Percentiles rank a stretch among this genome's conserved stretches.
Conservation (phyloP, 1,140 invertebrate genomes). For the Octopus bimaculoides region DNA sequence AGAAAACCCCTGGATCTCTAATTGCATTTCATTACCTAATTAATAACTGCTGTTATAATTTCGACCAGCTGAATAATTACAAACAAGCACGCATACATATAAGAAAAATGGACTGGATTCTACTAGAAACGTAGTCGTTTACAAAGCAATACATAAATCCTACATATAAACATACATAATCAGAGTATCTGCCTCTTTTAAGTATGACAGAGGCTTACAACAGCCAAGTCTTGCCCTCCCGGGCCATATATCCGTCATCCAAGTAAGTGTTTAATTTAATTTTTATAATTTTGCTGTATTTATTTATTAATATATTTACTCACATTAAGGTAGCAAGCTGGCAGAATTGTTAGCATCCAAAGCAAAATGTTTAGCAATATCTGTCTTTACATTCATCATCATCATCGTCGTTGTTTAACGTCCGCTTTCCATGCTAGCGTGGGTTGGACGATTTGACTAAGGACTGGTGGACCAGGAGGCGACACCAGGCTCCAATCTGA, state of each 20-base stretch:
- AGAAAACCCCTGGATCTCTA: no score
- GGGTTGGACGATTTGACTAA: neutral
- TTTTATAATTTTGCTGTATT: neutral
- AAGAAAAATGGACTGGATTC: no score
- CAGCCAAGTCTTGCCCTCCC: slow-evolving; percentile 27
- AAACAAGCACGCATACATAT: no score
- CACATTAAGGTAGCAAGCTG: neutral
- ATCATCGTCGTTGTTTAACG: neutral
- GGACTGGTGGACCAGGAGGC: no score
- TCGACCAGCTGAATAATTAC: no score
- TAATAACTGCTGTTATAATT: no score
- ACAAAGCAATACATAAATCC: no score
- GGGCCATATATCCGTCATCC: slow-evolving; percentile 38
- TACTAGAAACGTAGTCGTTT: no score
- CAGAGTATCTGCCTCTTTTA: neutral
- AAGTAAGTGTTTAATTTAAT: slow-evolving; percentile 21
- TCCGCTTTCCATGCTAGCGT: neutral
- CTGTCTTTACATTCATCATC: neutral
- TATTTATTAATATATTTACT: neutral
- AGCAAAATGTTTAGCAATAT: neutral
- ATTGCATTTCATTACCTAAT: no score
- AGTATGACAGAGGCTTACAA: slow-evolving; percentile 11
- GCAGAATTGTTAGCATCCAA: neutral
- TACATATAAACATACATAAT: no score
- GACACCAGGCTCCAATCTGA: no score